Base-by-base conservation (phyloP, 1,140 invertebrate genomes). In the Lanistes nyassanus region DNA sequence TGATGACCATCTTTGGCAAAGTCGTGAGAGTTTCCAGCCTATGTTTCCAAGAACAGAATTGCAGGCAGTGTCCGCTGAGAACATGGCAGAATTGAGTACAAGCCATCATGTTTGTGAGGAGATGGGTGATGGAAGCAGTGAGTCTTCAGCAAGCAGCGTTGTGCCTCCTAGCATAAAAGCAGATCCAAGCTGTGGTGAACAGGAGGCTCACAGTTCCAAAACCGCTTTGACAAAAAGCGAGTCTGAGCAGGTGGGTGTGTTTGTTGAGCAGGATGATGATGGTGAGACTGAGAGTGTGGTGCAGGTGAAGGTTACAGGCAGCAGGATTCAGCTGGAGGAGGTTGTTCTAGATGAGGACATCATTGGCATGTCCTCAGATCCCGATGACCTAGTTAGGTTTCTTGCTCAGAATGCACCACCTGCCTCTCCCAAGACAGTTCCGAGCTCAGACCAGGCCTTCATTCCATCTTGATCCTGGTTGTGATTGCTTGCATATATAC, bases 241-340 rank as follows among this genome's bases (percentile, higher is more conserved):
- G 39, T 66, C 74, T 34, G 37, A 80, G 21, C 42, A 77, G 53
- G 70, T 76, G 19, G 71, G 68, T 36, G 83, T 86, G 34, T 79
- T 76, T 73, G 34, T 86, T 19, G 79, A 75, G 58, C 84, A 87
- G 66, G 84, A 86, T 58, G 60, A 84, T 39, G 70, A 42, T 55
- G 70, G 34, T 79, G 76, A 82, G 6, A 82, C 82, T 16, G 80
- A 82, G 64, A 82, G 83, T 21, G 80, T 77, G 7, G 66, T 85
- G 31, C 81, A 83, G 68, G 64, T 86, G 36, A 80, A 86, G 72
- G 72, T 86, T 37, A 82, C 83, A 42, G 81, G 82, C 2, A 53
- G 80, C 37, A 81, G 82, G 56, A 81, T 86, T 34, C 80, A 77
- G 3, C 72, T 86, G 26, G 80, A 85, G 67, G 71, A 86, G 23